Evolutionary conservation across 1,140 invertebrate species (phyloP).

Genomic region (Pseudomyrmex pallidus): DNA sequence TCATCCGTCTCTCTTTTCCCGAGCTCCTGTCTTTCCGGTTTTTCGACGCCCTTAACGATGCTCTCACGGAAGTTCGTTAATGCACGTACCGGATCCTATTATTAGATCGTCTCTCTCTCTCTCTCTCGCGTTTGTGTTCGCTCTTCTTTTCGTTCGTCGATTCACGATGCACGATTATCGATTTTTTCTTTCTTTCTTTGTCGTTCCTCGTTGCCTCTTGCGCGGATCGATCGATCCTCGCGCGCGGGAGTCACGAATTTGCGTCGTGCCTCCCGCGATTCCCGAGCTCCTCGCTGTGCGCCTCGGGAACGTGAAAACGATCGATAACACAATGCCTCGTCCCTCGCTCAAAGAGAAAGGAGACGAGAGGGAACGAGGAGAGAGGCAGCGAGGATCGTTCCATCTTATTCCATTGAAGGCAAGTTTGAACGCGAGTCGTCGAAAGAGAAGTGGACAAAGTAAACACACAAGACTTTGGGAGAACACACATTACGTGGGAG

Average conservation of each 20-base stretch:
- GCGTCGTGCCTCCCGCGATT: constrained; percentile 45
- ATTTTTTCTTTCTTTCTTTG: constrained; percentile 13
- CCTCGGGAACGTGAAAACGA: constrained; percentile 72
- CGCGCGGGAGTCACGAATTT: constrained; percentile 68
- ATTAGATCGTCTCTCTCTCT: constrained; percentile 60
- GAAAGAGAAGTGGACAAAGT: not conserved
- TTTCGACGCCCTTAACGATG: constrained; percentile 69
- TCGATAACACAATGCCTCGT: constrained; percentile 76
- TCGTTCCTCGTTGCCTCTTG: not conserved
- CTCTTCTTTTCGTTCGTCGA: not conserved
- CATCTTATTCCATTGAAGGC: constrained; percentile 51
- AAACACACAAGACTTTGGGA: constrained; percentile 24
- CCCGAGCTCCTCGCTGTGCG: constrained; percentile 47
- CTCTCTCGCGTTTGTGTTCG: not conserved
- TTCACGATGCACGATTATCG: constrained; percentile 9
- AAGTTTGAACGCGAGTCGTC: constrained; percentile 44
- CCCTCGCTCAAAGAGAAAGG: constrained; percentile 69
- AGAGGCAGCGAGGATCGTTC: constrained; percentile 33
- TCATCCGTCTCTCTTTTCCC: not conserved
- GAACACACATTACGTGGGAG: constrained; percentile 4
- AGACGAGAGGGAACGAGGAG: constrained; percentile 33
- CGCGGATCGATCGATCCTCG: constrained; percentile 61
- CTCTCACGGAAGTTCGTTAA: constrained; percentile 75
- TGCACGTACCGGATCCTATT: constrained; percentile 68
- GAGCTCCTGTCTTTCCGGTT: constrained; percentile 70